Conservation (phyloP, 2,113 vertebrate genomes). For the Ptychochromis oligacanthus region DNA sequence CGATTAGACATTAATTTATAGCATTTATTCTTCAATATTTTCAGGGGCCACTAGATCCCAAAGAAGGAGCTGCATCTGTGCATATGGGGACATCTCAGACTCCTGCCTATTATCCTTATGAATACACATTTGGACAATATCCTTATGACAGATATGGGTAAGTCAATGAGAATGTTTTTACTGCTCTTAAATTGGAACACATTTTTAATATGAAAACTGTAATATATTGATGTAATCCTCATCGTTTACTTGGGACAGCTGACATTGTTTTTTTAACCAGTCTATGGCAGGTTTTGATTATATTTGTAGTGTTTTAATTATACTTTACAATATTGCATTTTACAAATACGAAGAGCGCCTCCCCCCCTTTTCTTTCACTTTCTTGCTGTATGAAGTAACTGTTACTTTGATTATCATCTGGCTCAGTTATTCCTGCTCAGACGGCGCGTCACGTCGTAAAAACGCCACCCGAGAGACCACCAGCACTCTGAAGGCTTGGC, state of each 20-base stretch:
- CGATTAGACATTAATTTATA: neutral
- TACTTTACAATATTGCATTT: neutral
- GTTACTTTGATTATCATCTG: neutral
- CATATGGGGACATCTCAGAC: conserved; percentile 85
- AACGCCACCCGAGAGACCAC: conserved; percentile 97
- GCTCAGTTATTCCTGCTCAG: conserved; percentile 88
- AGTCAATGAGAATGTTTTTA: conserved; percentile 8
- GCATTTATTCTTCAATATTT: conserved; percentile 13
- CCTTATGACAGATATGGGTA: conserved; percentile 90
- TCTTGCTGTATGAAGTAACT: neutral
- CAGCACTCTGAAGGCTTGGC: conserved; percentile 92
- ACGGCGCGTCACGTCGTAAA: conserved; percentile 89
- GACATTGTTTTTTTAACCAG: neutral
- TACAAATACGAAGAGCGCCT: fast-evolving
- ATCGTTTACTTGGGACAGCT: neutral
- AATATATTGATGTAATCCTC: fast-evolving
- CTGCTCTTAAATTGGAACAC: neutral
- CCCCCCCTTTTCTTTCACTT: neutral
- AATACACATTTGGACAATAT: conserved; percentile 90
- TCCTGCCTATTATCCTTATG: conserved; percentile 89
- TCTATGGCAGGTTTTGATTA: neutral
- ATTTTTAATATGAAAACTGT: neutral
- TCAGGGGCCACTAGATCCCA: conserved; percentile 88
- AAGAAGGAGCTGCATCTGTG: conserved; percentile 84
- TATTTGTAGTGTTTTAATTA: neutral